A percentile compares a stretch with the other conserved stretches of the same genome.
Evolutionary conservation across 2,888 invertebrate species (phyloP).

Genomic region (Tachina lurida): DNA sequence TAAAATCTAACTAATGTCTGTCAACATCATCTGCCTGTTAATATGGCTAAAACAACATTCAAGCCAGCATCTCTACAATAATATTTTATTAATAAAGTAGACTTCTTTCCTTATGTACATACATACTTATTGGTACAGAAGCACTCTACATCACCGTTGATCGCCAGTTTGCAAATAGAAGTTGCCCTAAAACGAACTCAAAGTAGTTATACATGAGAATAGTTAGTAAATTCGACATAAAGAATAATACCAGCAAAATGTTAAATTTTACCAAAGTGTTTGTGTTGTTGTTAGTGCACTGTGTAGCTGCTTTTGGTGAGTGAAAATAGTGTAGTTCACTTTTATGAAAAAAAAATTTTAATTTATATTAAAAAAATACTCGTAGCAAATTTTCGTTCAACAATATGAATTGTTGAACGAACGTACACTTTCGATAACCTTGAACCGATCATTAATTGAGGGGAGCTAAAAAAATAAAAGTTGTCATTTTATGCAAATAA

Average conservation of each 20-base stretch:
- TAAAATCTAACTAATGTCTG: background rate
- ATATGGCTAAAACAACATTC: background rate
- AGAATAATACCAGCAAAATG: conserved; percentile 33
- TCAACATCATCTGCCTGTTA: background rate
- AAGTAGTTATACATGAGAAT: background rate
- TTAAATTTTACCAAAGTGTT: conserved; percentile 31
- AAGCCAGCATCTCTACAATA: conserved; percentile 10
- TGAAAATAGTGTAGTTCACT: background rate
- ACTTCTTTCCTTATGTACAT: background rate
- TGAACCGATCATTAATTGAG: no score
- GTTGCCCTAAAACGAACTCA: conserved; percentile 17
- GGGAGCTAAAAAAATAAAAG: no score
- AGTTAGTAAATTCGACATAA: background rate
- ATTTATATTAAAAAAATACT: no score
- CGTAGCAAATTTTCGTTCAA: no score
- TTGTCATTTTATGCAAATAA: background rate
- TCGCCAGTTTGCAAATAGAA: conserved; percentile 53
- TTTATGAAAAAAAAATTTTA: no score
- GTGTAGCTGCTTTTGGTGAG: conserved; percentile 59
- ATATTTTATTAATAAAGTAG: background rate
- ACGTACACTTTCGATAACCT: no score
- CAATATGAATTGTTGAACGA: no score
- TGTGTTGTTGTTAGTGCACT: conserved; percentile 41
- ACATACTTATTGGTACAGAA: conserved; percentile 49
- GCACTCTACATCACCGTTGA: conserved; percentile 28